Evolutionary conservation across 2,113 vertebrate species (phyloP).

Genomic region (Tretioscincus oriximinensis): DNA sequence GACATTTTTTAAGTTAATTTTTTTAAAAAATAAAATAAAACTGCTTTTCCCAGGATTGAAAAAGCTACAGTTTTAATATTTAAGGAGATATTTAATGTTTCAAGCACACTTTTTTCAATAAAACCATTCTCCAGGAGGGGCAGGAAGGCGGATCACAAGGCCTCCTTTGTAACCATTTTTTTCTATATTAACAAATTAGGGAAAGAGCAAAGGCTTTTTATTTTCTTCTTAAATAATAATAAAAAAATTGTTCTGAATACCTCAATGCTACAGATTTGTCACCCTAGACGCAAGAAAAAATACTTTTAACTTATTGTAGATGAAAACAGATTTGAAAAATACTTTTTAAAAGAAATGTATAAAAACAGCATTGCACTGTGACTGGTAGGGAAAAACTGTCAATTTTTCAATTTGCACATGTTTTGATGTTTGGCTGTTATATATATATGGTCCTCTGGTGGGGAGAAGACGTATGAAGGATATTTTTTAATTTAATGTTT

Average conservation of each 20-base stretch:
- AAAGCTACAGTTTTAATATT: conserved; percentile 76
- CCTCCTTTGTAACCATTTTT: conserved; percentile 71
- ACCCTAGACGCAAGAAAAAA: conserved; percentile 84
- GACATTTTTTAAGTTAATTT: conserved; percentile 65
- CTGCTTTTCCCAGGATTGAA: conserved; percentile 75
- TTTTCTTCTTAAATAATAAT: too few species aligned
- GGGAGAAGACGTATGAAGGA: conserved; percentile 91
- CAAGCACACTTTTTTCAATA: conserved; percentile 86
- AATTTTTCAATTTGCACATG: conserved; percentile 96
- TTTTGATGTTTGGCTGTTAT: conserved; percentile 90
- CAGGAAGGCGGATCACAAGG: not conserved
- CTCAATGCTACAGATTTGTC: conserved; percentile 92
- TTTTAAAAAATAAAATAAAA: conserved; percentile 9
- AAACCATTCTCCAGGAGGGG: conserved; percentile 67
- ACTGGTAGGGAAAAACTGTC: conserved; percentile 94
- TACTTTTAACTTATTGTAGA: conserved; percentile 93
- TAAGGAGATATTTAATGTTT: conserved; percentile 77
- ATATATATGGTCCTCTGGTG: conserved; percentile 87
- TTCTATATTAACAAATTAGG: conserved; percentile 80
- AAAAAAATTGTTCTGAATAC: conserved; percentile 83
- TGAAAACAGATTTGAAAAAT: conserved; percentile 80
- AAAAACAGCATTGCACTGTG: conserved; percentile 97
- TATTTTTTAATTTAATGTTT: conserved; percentile 87
- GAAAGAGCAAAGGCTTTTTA: conserved; percentile 74
- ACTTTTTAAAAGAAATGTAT: conserved; percentile 81